Conservation (phyloP, 2,797 vertebrate species). For the Lophotriccus pileatus region DNA sequence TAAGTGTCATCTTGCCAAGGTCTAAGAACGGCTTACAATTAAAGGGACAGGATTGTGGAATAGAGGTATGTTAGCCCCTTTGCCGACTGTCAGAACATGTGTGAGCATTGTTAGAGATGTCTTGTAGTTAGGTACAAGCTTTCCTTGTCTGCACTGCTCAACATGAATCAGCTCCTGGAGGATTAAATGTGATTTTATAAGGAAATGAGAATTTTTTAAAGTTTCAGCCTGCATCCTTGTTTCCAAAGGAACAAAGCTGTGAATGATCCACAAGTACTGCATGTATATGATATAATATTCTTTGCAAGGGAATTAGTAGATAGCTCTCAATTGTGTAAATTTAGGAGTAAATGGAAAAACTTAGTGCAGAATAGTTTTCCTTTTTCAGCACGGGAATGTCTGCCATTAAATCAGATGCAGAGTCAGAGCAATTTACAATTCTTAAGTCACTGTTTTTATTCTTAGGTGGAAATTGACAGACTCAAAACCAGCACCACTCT, state of each 20-base stretch:
- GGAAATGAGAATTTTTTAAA: background rate
- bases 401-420: background rate
- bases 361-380: background rate
- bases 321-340: background rate
- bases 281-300: background rate
- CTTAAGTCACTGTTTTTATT: background rate
- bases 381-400: background rate
- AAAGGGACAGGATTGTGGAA: background rate
- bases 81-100: background rate
- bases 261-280: background rate
- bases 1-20: background rate
- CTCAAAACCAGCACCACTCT: slow-evolving; percentile 79
- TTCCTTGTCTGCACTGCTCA: background rate
- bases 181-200: background rate
- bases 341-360: background rate
- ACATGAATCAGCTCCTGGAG: background rate
- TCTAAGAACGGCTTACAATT: background rate
- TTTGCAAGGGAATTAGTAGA: background rate
- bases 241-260: background rate
- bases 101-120: background rate
- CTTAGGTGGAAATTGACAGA: slow-evolving; percentile 83
- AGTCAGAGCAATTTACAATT: background rate
- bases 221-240: background rate
- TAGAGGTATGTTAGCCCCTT: background rate
- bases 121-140: background rate